Evolutionary conservation across 2,113 vertebrate genomes (phyloP).

Genomic region (Pedetes capensis): DNA sequence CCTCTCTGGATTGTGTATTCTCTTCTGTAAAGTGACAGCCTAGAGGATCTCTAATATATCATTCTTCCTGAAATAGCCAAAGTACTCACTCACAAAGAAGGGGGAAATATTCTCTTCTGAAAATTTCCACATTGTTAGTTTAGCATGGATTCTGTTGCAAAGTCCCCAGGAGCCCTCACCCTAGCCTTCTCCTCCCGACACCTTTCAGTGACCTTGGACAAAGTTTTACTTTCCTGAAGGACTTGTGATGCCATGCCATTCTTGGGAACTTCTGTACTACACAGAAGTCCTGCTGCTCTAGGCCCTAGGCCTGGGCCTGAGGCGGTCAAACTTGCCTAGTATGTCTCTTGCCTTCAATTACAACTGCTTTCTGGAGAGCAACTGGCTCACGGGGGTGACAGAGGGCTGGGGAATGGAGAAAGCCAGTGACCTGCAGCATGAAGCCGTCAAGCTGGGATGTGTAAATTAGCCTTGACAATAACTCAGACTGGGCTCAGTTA

Average conservation of each 20-base stretch:
- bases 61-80: not conserved
- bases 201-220: not conserved
- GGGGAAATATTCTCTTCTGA: not conserved
- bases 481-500: not conserved
- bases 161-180: not conserved
- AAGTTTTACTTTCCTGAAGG: not conserved
- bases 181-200: not conserved
- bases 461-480: slow-evolving; percentile 58
- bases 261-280: not conserved
- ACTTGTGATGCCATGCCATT: not conserved
- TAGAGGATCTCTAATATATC: not conserved
- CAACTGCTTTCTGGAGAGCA: not conserved
- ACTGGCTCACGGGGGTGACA: not conserved
- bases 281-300: not conserved
- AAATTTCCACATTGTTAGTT: not conserved
- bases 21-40: not conserved
- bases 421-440: not conserved
- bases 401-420: not conserved
- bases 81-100: not conserved
- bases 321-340: not conserved
- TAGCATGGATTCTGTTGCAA: not conserved
- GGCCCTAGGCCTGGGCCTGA: not conserved
- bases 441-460: not conserved
- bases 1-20: not conserved
- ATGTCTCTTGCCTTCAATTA: not conserved